Conservation (phyloP, 2,797 vertebrate genomes). For the Gymnodraco acuticeps region DNA sequence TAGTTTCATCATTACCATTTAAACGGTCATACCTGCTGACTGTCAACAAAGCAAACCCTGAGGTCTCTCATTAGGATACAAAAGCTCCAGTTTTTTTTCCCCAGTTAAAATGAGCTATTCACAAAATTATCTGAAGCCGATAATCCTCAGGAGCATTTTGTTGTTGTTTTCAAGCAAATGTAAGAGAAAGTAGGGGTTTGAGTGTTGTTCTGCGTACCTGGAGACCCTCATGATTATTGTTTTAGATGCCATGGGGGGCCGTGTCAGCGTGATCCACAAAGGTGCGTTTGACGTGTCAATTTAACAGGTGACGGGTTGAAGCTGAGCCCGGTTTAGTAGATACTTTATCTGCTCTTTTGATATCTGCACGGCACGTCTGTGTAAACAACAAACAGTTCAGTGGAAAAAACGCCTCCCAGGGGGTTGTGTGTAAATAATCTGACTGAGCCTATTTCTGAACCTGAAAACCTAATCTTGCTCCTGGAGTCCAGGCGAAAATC, state of each 20-base stretch:
- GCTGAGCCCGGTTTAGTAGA: slow-evolving; percentile 19
- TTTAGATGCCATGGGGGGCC: slow-evolving; percentile 43
- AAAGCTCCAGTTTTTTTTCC: slow-evolving; percentile 43
- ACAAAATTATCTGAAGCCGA: slow-evolving; percentile 62
- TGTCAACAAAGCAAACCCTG: slow-evolving; percentile 30
- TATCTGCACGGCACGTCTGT: slow-evolving; percentile 21
- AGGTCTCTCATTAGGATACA: slow-evolving; percentile 66
- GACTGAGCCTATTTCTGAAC: background rate
- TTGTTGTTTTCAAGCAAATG: slow-evolving; percentile 58
- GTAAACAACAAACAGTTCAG: slow-evolving; percentile 22
- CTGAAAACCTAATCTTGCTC: background rate
- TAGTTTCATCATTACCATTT: slow-evolving; percentile 11
- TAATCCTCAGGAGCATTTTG: slow-evolving; percentile 52
- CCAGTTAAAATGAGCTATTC: slow-evolving; percentile 56
- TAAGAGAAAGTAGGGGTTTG: slow-evolving; percentile 39
- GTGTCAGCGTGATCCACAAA: slow-evolving; percentile 41
- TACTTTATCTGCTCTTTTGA: slow-evolving; percentile 44
- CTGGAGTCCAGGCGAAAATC: background rate
- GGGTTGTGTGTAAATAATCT: background rate
- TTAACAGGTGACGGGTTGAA: slow-evolving; percentile 32
- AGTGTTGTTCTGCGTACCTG: slow-evolving; percentile 47
- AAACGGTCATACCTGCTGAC: slow-evolving; percentile 3
- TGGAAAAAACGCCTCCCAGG: slow-evolving; percentile 9
- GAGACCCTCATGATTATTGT: slow-evolving; percentile 53
- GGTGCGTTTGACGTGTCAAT: slow-evolving; percentile 62